Percentiles rank a stretch among this genome's conserved stretches.
These are phyloP conservation scores for Luehdorfia chinensis DNA, from an alignment of 1,140 invertebrate species.

Conservation along the genomic window DNA sequence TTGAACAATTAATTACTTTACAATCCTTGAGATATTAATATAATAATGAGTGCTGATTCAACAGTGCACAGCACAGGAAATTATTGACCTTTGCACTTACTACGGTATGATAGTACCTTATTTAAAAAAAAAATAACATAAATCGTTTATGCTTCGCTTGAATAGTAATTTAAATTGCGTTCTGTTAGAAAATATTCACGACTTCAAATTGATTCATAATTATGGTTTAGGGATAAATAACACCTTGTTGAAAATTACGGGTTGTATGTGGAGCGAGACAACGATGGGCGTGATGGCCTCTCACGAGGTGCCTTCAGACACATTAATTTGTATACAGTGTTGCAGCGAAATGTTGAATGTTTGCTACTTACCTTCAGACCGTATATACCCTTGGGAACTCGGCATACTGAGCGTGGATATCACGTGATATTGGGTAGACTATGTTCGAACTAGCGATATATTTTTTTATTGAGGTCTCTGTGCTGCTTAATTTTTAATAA, in stretches of 20 bases:
- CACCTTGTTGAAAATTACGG: constrained; percentile 38
- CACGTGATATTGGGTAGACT: not conserved
- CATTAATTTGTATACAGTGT: constrained; percentile 39
- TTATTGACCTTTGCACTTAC: constrained; percentile 10
- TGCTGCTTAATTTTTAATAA: not conserved
- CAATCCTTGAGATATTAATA: too few species aligned
- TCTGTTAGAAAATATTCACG: constrained; percentile 10
- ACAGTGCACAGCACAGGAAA: constrained; percentile 3
- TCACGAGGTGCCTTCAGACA: constrained; percentile 41
- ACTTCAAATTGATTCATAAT: constrained; percentile 33
- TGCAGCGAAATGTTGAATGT: constrained; percentile 34
- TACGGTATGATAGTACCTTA: too few species aligned
- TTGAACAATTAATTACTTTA: too few species aligned
- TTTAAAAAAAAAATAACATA: constrained; percentile 7
- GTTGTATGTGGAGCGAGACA: constrained; percentile 31
- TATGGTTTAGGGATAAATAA: constrained; percentile 29
- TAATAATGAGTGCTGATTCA: too few species aligned
- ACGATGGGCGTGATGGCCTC: constrained; percentile 35
- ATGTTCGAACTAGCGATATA: not conserved
- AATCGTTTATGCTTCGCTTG: constrained; percentile 4
- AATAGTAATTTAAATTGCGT: constrained; percentile 11
- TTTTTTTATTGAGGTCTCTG: constrained; percentile 1
- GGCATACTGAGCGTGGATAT: constrained; percentile 5
- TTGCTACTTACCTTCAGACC: constrained; percentile 23
- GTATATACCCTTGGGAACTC: constrained; percentile 16